Conservation (phyloP, 1,140 invertebrate genomes). For the Drosophila tani region DNA sequence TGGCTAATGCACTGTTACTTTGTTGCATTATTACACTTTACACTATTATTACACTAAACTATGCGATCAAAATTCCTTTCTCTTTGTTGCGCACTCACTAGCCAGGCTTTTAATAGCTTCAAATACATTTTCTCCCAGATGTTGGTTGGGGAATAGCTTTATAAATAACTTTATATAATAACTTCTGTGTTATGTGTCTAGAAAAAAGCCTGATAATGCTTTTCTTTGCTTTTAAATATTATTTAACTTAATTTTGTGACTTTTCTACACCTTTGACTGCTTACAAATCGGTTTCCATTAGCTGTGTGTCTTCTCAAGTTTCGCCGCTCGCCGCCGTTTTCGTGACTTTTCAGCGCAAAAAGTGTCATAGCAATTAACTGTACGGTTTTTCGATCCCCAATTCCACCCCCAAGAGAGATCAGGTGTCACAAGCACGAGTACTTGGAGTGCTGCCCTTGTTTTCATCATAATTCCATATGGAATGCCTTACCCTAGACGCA, state of each 20-base stretch:
- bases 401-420: neutral
- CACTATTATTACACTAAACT: conserved; percentile 5
- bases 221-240: neutral
- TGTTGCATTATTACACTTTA: conserved; percentile 17
- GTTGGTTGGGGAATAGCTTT: no score
- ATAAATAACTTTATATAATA: no score
- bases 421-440: conserved; percentile 9
- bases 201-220: no score
- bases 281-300: neutral
- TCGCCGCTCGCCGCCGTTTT: neutral
- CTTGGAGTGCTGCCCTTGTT: conserved; percentile 30
- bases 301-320: neutral
- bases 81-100: conserved; percentile 14
- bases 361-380: neutral
- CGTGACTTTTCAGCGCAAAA: conserved; percentile 1
- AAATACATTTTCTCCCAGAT: neutral
- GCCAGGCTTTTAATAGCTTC: neutral
- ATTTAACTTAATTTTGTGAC: neutral
- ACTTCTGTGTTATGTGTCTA: no score
- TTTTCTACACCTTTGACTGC: no score
- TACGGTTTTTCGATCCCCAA: neutral
- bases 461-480: conserved; percentile 6
- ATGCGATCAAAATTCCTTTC: conserved; percentile 26
- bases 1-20: neutral
- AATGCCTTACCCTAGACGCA: conserved; percentile 21